Evolutionary conservation across 2,888 invertebrate species (phyloP).

Genomic region (Xanthorhoe spadicearia): DNA sequence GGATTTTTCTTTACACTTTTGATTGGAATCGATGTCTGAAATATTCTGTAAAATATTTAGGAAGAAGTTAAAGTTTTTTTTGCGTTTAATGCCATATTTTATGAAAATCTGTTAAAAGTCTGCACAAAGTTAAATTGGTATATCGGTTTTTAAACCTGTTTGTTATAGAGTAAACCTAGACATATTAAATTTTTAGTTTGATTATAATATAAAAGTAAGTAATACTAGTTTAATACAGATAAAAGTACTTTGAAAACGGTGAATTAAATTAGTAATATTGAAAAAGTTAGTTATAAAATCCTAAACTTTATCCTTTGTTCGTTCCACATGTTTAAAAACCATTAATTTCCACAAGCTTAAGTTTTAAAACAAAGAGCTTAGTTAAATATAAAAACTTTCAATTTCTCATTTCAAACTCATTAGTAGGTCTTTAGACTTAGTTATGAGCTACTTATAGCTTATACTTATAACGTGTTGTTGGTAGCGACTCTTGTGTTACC

Average conservation of each 20-base stretch:
- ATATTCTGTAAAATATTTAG: no score
- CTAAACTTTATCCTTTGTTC: neutral
- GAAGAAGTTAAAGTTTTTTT: no score
- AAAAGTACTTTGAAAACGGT: neutral
- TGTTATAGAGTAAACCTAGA: no score
- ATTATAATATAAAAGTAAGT: no score
- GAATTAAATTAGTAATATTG: neutral
- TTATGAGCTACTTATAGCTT: neutral
- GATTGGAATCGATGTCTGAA: no score
- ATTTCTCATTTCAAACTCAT: neutral
- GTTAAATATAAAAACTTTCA: neutral
- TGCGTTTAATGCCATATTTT: no score
- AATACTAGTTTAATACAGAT: neutral
- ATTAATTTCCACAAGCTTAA: neutral
- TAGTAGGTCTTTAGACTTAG: neutral
- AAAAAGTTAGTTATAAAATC: neutral
- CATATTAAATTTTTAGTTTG: no score
- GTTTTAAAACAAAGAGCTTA: constrained; percentile 2
- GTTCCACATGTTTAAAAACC: neutral
- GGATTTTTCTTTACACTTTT: no score
- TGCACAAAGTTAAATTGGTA: no score
- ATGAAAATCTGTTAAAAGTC: no score
- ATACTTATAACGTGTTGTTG: neutral
- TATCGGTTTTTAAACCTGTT: no score
- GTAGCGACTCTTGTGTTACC: neutral